Base-by-base conservation (phyloP, 2,113 vertebrate species). In the Sylvia atricapilla region DNA sequence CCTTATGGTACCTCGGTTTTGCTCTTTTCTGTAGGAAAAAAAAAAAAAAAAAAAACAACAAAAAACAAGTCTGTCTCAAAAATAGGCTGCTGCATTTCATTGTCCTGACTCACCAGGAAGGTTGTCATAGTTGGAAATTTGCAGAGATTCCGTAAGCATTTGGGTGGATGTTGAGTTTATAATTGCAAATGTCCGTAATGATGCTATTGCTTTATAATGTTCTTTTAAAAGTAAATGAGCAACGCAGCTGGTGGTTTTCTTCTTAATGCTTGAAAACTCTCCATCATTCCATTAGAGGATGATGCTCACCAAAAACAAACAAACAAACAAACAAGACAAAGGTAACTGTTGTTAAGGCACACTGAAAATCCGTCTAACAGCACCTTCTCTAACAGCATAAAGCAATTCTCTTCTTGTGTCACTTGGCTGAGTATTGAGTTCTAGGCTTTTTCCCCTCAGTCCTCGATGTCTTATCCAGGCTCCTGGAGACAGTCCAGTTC, bases 401-500 rank as follows among this genome's bases (percentile, higher is more conserved):
- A 92, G 50, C 7, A 2, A 43, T 91, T 87, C 24, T 78, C 50
- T 69, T 43, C 50, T 50, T 46, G 5, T 25, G 12, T 77, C 72
- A 56, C 47, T 81, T 77, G 63, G 23, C 31, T 4, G 44, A 90
- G 5, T 58, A 53, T 14, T 30, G 67, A 95, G 67, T 84, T 88
- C 43, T 33, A 69, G 46, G 55, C 60, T 92, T 86, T 83, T 93
- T 33, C 55, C 59, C 55, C 60, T 95, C 68, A 24, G 64, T 46
- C 59, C 30, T 93, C 6, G 2, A 67, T 86, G 76, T 86, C 55
- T 90, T 66, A 76, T 28, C 52, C 82, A 90, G 43, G 24, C 35
- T 96, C 73, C 80, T 94, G 90, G 94, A 72, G 21, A 50, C 44
- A 68, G 60, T 64, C 80, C 85, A 93, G 80, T 84, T 72, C 85